phyloP scores from a whole-genome alignment of 2,113 vertebrate genomes.

The Cyanoderma ruficeps region DNA sequence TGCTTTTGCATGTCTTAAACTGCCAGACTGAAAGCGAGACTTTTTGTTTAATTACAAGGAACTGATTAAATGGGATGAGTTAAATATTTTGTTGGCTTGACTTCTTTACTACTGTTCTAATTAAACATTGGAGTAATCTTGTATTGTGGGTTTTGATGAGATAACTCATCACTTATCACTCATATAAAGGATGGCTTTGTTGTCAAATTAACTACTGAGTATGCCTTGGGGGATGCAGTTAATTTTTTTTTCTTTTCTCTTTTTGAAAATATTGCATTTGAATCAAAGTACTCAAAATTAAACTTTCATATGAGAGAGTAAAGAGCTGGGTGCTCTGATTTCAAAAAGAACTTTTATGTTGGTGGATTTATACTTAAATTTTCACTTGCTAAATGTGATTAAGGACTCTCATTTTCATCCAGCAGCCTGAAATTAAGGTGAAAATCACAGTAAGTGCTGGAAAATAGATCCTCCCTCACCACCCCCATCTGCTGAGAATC shows the following conservation, averaged over 20 bases:
- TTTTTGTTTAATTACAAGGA: not conserved
- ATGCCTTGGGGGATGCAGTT: not conserved
- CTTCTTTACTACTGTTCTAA: not conserved
- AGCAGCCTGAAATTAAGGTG: not conserved
- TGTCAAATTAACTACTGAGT: not conserved
- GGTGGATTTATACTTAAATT: not conserved
- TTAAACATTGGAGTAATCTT: not conserved
- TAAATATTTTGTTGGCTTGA: not conserved
- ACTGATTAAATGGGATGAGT: not conserved
- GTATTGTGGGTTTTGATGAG: not conserved
- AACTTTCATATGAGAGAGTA: not conserved
- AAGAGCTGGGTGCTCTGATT: not conserved
- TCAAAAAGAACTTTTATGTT: not conserved
- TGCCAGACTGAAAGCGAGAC: not conserved
- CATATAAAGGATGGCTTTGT: not conserved
- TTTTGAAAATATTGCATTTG: not conserved
- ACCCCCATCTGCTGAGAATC: not conserved
- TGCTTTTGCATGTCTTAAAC: not conserved
- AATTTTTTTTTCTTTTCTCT: not conserved
- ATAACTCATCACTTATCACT: not conserved
- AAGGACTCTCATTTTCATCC: not conserved
- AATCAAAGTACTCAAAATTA: conserved; percentile 2
- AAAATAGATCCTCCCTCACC: not conserved
- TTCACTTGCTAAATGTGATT: not conserved
- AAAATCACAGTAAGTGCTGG: not conserved